These are phyloP conservation scores for Benitochromis conjunctus DNA, from an alignment of 2,113 vertebrate species.

Conservation along the genomic window DNA sequence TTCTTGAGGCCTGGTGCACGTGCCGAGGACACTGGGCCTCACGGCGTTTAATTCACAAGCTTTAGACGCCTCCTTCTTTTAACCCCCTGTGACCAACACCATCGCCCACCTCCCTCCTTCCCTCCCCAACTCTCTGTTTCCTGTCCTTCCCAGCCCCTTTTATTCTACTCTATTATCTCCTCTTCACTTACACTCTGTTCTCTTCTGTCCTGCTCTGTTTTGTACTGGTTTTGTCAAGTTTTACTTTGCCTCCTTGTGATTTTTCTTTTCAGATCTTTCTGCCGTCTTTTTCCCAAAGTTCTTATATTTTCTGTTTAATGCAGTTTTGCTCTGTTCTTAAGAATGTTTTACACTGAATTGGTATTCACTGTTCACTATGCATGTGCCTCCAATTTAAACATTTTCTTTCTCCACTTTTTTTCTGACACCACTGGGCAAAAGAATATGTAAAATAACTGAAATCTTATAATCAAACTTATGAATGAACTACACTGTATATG, in stretches of 20 bases:
- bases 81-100: constrained; percentile 45
- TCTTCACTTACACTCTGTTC: neutral
- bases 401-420: neutral
- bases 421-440: neutral
- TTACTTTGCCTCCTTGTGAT: fast-evolving
- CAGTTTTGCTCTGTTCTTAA: neutral
- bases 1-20: constrained; percentile 64
- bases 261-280: neutral
- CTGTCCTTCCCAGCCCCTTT: neutral
- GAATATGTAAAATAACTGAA: neutral
- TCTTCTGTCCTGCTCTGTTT: neutral
- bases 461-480: neutral
- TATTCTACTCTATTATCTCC: constrained; percentile 28
- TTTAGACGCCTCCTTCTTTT: constrained; percentile 56
- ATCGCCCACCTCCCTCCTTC: neutral
- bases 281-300: too few relatives aligned
- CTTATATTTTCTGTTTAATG: neutral
- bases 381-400: fast-evolving
- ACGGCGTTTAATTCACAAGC: constrained; percentile 70
- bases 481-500: neutral
- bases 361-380: neutral
- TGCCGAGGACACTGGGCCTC: constrained; percentile 73
- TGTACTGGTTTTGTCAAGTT: neutral
- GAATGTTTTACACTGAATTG: neutral
- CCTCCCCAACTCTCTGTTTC: neutral